Percentiles rank a stretch among this genome's conserved stretches.
Conservation (phyloP, 2,888 invertebrate genomes). For the Ecliptopera silaceata region DNA sequence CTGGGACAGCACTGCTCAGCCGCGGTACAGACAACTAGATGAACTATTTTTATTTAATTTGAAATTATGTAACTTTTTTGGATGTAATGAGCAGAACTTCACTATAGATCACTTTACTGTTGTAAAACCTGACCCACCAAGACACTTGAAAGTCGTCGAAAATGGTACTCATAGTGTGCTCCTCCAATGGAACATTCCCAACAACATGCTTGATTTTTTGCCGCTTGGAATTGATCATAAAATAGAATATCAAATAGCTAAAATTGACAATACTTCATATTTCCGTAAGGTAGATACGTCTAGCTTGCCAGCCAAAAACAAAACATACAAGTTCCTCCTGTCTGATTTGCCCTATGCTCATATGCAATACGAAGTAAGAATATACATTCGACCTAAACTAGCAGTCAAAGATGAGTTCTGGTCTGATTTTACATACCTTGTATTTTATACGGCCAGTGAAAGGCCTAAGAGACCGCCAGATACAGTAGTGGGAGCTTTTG, state of each 20-base stretch:
- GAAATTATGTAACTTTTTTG: constrained; percentile 84
- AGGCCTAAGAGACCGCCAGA: constrained; percentile 86
- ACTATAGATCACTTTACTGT: constrained; percentile 83
- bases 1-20: constrained; percentile 54
- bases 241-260: constrained; percentile 74
- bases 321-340: constrained; percentile 69
- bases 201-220: constrained; percentile 61
- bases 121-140: constrained; percentile 65
- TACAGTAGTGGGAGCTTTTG: constrained; percentile 89
- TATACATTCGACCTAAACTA: constrained; percentile 84
- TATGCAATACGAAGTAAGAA: constrained; percentile 87
- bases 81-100: constrained; percentile 73
- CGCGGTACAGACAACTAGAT: constrained; percentile 71
- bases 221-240: constrained; percentile 63
- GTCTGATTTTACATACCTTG: constrained; percentile 85
- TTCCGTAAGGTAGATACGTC: constrained; percentile 67
- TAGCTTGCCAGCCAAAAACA: constrained; percentile 58
- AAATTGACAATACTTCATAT: constrained; percentile 64
- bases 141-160: constrained; percentile 48
- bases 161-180: constrained; percentile 61
- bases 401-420: constrained; percentile 84
- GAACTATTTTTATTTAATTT: constrained; percentile 82
- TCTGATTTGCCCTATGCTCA: constrained; percentile 85
- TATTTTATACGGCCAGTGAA: constrained; percentile 84
- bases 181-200: constrained; percentile 63